phyloP scores from a whole-genome alignment of 30 jellyfish, hydroid and myxozoan species.

The Aurelia sp. region DNA sequence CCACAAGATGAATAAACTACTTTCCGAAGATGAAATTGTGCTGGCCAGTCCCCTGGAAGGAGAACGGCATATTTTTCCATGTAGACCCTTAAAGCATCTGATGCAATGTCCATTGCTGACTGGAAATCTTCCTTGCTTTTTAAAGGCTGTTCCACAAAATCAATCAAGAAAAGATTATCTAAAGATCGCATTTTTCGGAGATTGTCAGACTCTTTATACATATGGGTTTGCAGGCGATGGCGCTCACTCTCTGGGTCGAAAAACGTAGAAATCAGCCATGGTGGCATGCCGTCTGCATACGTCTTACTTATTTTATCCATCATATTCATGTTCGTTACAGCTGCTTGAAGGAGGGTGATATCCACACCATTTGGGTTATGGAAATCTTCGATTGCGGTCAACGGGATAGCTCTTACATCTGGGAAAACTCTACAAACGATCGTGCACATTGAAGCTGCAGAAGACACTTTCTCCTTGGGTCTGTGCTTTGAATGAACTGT shows the following conservation, averaged over 20 bases:
- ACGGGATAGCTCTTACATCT: not conserved
- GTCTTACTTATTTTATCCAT: conserved; percentile 9
- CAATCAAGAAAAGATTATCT: not conserved
- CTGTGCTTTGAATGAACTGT: conserved; percentile 11
- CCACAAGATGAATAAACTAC: not conserved
- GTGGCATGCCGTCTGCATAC: not conserved
- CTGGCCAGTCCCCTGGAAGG: conserved; percentile 20
- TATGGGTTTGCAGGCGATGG: conserved; percentile 8
- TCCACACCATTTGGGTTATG: not conserved
- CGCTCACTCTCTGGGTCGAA: not conserved
- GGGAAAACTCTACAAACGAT: not conserved
- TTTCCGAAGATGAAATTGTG: not conserved
- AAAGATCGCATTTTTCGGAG: not conserved
- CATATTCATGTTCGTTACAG: not conserved
- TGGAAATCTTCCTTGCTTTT: not conserved
- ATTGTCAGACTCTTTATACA: not conserved
- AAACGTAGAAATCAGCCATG: not conserved
- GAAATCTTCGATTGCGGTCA: not conserved
- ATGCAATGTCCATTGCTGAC: not conserved
- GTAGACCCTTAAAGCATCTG: not conserved
- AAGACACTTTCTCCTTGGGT: not conserved
- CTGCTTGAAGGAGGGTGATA: not conserved
- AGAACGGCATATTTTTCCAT: not conserved
- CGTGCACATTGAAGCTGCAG: not conserved
- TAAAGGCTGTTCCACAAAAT: not conserved